These are phyloP conservation scores for Watersipora subatra DNA, from an alignment of 1,140 invertebrate species.

Conservation along the genomic window DNA sequence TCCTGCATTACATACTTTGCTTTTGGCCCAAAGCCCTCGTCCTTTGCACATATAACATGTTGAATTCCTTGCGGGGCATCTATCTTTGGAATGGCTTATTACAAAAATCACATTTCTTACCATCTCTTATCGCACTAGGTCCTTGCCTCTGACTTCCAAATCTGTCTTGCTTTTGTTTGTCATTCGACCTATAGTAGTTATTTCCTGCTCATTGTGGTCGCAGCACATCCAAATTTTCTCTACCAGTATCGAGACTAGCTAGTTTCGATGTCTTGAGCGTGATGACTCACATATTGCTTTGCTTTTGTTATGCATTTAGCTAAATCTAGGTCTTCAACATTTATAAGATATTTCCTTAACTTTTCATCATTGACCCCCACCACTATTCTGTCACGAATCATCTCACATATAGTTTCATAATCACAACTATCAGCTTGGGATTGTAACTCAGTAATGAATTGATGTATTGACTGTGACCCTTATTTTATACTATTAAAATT, in stretches of 20 bases:
- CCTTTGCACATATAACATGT: background rate
- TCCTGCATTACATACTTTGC: background rate
- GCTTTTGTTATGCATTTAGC: background rate
- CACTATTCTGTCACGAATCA: background rate
- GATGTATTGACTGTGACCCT: background rate
- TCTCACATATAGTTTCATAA: background rate
- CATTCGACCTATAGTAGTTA: background rate
- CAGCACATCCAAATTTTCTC: background rate
- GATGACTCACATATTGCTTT: background rate
- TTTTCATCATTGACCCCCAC: background rate
- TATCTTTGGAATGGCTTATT: background rate
- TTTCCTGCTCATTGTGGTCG: background rate
- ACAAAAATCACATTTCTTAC: background rate
- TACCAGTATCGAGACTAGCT: background rate
- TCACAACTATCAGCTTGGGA: background rate
- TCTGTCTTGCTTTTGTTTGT: background rate
- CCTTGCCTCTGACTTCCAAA: no score
- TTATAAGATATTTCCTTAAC: background rate
- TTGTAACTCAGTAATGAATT: background rate
- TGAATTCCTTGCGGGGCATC: background rate
- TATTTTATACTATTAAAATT: background rate
- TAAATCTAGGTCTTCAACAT: background rate
- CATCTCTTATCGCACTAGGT: no score
- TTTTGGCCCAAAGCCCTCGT: background rate
- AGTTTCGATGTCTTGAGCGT: background rate